Conservation (phyloP, 2,888 invertebrate species). For the Tribolium freemani region DNA sequence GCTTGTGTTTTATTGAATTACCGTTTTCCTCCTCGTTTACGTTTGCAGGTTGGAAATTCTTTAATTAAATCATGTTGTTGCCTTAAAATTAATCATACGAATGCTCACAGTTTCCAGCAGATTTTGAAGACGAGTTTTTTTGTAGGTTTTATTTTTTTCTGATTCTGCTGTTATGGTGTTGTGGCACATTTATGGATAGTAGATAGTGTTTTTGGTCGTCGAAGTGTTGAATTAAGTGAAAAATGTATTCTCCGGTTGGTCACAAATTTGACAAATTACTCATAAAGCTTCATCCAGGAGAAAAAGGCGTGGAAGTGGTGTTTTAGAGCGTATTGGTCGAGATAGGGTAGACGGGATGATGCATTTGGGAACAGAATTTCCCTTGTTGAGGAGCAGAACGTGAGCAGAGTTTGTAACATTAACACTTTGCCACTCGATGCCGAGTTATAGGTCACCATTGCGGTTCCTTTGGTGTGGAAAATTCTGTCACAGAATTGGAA, state of each 20-base stretch:
- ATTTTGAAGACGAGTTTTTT: no score
- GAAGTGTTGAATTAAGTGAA: neutral
- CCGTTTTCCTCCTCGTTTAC: neutral
- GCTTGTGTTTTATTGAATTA: neutral
- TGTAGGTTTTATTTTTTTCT: no score
- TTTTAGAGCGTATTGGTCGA: constrained; percentile 21
- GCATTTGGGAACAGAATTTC: constrained; percentile 40
- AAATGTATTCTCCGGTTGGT: constrained; percentile 15
- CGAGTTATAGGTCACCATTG: constrained; percentile 30
- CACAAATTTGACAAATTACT: constrained; percentile 34
- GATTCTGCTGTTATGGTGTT: neutral
- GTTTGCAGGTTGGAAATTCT: neutral
- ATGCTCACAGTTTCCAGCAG: no score
- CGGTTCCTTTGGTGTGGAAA: constrained; percentile 20
- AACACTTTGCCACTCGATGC: constrained; percentile 34
- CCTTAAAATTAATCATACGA: neutral
- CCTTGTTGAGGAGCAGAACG: constrained; percentile 35
- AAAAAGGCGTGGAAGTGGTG: constrained; percentile 29
- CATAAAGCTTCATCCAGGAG: constrained; percentile 28
- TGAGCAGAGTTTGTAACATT: constrained; percentile 39
- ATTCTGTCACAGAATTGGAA: constrained; percentile 21
- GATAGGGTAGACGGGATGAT: constrained; percentile 34
- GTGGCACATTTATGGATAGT: neutral
- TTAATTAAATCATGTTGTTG: neutral
- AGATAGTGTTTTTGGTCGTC: neutral